Evolutionary conservation across 2,888 invertebrate species (phyloP).

Genomic region (Aphidius colemani): DNA sequence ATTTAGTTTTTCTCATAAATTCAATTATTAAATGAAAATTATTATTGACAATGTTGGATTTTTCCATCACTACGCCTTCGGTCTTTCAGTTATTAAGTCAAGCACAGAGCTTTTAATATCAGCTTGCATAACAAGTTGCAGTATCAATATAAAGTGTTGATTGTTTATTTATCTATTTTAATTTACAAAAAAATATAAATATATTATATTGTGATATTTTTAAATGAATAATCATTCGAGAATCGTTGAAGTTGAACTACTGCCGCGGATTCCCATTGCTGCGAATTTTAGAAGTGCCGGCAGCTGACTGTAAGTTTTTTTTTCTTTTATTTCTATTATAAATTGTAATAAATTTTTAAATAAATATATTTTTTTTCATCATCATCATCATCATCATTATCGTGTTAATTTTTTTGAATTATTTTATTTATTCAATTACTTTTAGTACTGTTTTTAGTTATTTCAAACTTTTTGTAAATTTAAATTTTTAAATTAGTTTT

Average conservation of each 20-base stretch:
- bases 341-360: too few relatives aligned
- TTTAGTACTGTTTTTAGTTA: not conserved
- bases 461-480: not conserved
- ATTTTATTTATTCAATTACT: not conserved
- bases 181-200: not conserved
- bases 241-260: constrained; percentile 53
- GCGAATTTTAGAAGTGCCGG: constrained; percentile 44
- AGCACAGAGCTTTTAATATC: constrained; percentile 1
- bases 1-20: too few relatives aligned
- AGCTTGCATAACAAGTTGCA: too few relatives aligned
- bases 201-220: constrained; percentile 9
- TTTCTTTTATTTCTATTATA: too few relatives aligned
- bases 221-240: constrained; percentile 56
- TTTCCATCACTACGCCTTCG: not conserved
- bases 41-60: not conserved
- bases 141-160: too few relatives aligned
- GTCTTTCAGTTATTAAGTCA: constrained; percentile 10
- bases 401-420: not conserved
- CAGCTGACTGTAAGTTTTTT: constrained; percentile 56
- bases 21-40: not conserved
- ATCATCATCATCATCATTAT: too few relatives aligned
- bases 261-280: constrained; percentile 50
- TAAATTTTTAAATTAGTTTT: too few relatives aligned
- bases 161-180: too few relatives aligned
- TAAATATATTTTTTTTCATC: too few relatives aligned